Conservation (phyloP, 2,888 invertebrate genomes). For the Sesia bembeciformis region DNA sequence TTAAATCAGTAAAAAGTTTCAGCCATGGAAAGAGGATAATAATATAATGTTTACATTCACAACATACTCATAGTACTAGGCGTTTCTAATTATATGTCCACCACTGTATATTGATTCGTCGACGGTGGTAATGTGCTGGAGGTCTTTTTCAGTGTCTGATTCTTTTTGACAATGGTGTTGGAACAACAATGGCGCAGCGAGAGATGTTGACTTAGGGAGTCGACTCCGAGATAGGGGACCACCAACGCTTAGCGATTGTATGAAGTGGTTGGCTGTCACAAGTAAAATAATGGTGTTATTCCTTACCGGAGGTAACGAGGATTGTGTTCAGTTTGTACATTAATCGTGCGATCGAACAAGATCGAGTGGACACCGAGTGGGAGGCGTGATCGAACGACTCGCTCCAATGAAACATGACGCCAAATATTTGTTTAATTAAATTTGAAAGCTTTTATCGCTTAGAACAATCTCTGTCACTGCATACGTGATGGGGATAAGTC, state of each 20-base stretch:
- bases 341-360: slow-evolving; percentile 22
- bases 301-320: slow-evolving; percentile 15
- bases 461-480: background rate
- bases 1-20: too few species aligned
- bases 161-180: slow-evolving; percentile 36
- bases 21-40: too few species aligned
- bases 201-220: slow-evolving; percentile 42
- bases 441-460: background rate
- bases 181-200: slow-evolving; percentile 53
- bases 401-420: slow-evolving; percentile 15
- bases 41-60: too few species aligned
- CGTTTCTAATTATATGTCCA: too few species aligned
- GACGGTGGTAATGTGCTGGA: slow-evolving; percentile 21
- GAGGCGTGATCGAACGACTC: slow-evolving; percentile 29
- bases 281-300: slow-evolving; percentile 4
- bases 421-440: slow-evolving; percentile 11
- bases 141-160: slow-evolving; percentile 23
- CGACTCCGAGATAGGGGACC: slow-evolving; percentile 39
- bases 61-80: too few species aligned
- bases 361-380: slow-evolving; percentile 20
- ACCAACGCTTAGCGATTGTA: slow-evolving; percentile 39
- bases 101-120: slow-evolving; percentile 27
- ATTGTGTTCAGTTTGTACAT: slow-evolving; percentile 13
- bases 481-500: background rate
- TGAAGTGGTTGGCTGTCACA: slow-evolving; percentile 5